A percentile compares a stretch with the other conserved stretches of the same genome.
Evolutionary conservation across 2,113 vertebrate species (phyloP).

Genomic region (Nesoenas mayeri): DNA sequence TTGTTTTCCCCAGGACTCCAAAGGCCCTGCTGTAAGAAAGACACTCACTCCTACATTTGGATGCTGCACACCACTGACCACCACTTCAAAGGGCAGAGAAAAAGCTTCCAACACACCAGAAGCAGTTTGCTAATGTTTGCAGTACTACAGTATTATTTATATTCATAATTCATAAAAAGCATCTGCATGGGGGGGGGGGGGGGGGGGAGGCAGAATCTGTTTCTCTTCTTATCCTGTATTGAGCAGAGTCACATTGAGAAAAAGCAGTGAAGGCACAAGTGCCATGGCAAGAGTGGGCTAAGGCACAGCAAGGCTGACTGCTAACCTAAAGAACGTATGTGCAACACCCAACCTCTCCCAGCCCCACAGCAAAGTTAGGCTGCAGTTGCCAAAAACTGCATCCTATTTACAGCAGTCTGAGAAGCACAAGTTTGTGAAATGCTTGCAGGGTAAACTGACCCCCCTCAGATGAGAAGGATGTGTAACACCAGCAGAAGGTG

Average conservation of each 20-base stretch:
- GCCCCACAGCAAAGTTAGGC: too few relatives aligned
- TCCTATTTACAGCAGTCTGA: neutral
- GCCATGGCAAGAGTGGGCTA: rapidly evolving
- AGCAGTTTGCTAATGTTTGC: neutral
- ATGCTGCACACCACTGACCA: neutral
- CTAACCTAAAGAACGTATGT: neutral
- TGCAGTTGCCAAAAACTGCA: neutral
- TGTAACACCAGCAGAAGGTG: neutral
- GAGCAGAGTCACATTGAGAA: neutral
- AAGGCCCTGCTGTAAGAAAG: neutral
- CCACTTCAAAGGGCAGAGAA: neutral
- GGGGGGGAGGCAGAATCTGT: too few relatives aligned
- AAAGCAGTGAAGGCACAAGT: rapidly evolving
- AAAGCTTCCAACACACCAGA: neutral
- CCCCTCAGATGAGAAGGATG: neutral
- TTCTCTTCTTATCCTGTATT: neutral
- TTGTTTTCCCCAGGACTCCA: neutral
- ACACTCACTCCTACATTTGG: neutral
- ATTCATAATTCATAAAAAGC: neutral
- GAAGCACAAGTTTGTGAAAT: neutral
- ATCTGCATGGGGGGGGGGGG: neutral
- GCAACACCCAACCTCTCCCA: rapidly evolving
- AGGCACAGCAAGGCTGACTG: neutral
- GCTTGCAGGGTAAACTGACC: neutral
- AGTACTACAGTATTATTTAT: neutral